Evolutionary conservation across 2,797 vertebrate species (phyloP).

Genomic region (Ataeniobius toweri): DNA sequence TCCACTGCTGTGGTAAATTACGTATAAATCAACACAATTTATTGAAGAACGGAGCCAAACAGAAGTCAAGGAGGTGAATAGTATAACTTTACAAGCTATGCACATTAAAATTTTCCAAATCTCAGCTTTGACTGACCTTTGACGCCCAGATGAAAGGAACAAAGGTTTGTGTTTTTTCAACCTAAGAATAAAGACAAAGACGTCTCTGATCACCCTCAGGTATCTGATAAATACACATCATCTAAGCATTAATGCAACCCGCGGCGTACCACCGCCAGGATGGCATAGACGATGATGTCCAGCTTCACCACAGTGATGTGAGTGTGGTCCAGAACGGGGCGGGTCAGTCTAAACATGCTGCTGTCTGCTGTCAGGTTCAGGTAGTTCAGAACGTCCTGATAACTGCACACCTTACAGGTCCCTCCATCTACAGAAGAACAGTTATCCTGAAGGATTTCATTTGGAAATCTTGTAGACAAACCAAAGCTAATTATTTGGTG

Average conservation of each 20-base stretch:
- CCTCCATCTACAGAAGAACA: conserved; percentile 26
- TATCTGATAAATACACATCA: not conserved
- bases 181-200: conserved; percentile 47
- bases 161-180: conserved; percentile 77
- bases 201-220: not conserved
- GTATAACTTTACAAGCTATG: not conserved
- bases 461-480: not conserved
- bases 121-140: conserved; percentile 48
- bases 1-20: conserved; percentile 57
- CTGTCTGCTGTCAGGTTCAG: conserved; percentile 70
- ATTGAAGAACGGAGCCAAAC: not conserved
- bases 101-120: not conserved
- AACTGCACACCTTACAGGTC: conserved; percentile 61
- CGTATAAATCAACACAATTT: not conserved
- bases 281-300: conserved; percentile 65
- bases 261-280: conserved; percentile 72
- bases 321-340: conserved; percentile 73
- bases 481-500: not conserved
- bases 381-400: conserved; percentile 73
- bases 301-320: conserved; percentile 55
- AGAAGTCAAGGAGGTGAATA: too few species aligned
- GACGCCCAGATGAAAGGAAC: conserved; percentile 65
- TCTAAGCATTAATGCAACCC: not conserved
- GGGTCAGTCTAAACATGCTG: conserved; percentile 51
- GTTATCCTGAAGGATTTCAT: not conserved